Evolutionary conservation across 2,888 invertebrate species (phyloP).

Genomic region (Drosophila mercatorum): DNA sequence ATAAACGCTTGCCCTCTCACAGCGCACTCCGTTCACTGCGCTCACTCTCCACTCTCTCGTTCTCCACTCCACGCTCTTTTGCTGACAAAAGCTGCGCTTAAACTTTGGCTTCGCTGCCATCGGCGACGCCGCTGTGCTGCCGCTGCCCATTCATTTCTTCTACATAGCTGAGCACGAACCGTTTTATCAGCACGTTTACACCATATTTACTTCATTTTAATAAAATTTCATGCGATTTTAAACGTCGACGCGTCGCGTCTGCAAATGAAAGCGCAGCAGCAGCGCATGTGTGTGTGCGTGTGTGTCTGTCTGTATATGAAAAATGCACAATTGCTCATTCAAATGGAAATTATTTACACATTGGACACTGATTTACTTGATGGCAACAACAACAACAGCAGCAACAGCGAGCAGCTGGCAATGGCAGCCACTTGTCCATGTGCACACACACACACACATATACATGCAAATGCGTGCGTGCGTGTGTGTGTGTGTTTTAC

Average conservation of each 20-base stretch:
- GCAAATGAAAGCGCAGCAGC: slow-evolving; percentile 71
- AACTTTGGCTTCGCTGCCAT: slow-evolving; percentile 25
- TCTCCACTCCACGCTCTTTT: slow-evolving; percentile 3
- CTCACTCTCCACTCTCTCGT: neutral
- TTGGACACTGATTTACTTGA: slow-evolving; percentile 81
- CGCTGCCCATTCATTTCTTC: slow-evolving; percentile 63
- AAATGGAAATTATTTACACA: slow-evolving; percentile 84
- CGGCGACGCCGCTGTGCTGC: slow-evolving; percentile 9
- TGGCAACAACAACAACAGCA: slow-evolving; percentile 46
- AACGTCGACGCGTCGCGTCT: slow-evolving; percentile 68
- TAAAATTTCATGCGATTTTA: slow-evolving; percentile 83
- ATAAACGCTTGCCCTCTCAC: slow-evolving; percentile 21
- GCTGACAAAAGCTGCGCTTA: slow-evolving; percentile 37
- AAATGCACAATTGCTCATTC: slow-evolving; percentile 83
- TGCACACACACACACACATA: slow-evolving; percentile 13
- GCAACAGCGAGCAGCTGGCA: slow-evolving; percentile 41
- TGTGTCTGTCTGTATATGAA: slow-evolving; percentile 51
- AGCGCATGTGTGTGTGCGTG: slow-evolving; percentile 11
- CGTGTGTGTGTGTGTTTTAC: slow-evolving; percentile 57
- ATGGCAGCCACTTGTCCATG: slow-evolving; percentile 62
- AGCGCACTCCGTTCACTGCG: neutral
- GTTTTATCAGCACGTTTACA: slow-evolving; percentile 84
- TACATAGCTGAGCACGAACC: slow-evolving; percentile 76
- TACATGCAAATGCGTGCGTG: slow-evolving; percentile 30
- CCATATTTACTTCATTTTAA: slow-evolving; percentile 84